These are phyloP conservation scores for Centruroides sculpturatus DNA, from an alignment of 1,140 invertebrate species.

Conservation along the genomic window DNA sequence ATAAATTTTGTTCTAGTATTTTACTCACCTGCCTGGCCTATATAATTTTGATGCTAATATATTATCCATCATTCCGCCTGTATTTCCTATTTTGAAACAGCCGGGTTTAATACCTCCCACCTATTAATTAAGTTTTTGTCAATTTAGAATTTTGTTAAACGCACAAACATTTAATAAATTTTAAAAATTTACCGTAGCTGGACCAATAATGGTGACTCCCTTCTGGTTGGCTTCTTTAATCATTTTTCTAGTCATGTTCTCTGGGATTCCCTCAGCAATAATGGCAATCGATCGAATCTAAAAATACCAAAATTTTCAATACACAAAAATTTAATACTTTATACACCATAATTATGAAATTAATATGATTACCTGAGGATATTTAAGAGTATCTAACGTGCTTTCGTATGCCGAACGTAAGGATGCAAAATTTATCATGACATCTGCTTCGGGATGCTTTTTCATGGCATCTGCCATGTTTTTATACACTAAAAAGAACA, in stretches of 20 bases:
- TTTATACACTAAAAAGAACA: conserved; percentile 62
- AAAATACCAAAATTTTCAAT: not conserved
- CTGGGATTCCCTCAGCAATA: conserved; percentile 97
- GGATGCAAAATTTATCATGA: conserved; percentile 97
- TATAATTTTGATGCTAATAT: conserved; percentile 95
- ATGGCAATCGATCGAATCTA: conserved; percentile 91
- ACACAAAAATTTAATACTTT: too few species aligned
- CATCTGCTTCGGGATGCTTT: conserved; percentile 88
- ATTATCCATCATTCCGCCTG: conserved; percentile 99
- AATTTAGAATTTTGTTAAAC: not conserved
- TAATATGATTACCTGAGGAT: conserved; percentile 49
- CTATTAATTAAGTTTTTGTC: not conserved
- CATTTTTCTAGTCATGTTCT: conserved; percentile 92
- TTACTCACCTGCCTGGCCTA: conserved; percentile 55
- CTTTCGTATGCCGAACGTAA: conserved; percentile 94
- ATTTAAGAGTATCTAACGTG: conserved; percentile 82
- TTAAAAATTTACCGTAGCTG: conserved; percentile 73
- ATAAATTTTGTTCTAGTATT: not conserved
- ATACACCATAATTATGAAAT: too few species aligned
- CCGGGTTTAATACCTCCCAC: conserved; percentile 86
- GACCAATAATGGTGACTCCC: conserved; percentile 74
- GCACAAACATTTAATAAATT: not conserved
- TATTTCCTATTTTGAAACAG: conserved; percentile 99
- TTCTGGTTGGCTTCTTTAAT: conserved; percentile 72
- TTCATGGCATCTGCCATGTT: conserved; percentile 93